Conservation (phyloP, 2,888 invertebrate species). For the Myopa tessellatipennis region DNA sequence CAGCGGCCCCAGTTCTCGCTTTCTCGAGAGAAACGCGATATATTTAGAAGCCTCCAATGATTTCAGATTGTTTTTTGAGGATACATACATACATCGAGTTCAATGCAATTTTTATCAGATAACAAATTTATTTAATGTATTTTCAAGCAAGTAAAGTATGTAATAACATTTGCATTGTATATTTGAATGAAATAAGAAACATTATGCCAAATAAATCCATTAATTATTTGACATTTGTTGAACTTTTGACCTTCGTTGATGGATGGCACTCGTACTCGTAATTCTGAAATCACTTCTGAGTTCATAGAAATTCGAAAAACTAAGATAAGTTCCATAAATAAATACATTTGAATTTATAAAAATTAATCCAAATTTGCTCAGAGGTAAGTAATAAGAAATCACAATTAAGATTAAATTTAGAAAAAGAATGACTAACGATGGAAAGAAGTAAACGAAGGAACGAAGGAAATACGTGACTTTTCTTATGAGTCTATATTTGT, state of each 20-base stretch:
- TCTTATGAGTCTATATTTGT: neutral
- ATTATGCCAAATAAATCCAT: neutral
- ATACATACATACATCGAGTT: conserved; percentile 2
- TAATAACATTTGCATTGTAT: neutral
- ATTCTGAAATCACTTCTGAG: no score
- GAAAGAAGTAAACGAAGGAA: neutral
- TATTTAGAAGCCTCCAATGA: neutral
- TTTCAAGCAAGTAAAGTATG: no score
- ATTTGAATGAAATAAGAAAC: neutral
- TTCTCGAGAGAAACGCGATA: no score
- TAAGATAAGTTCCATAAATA: no score
- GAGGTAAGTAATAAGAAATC: no score
- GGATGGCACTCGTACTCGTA: no score
- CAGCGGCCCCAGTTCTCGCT: no score
- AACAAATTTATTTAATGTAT: neutral
- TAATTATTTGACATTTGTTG: neutral
- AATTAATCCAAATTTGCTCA: no score
- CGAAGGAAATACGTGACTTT: neutral
- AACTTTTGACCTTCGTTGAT: neutral
- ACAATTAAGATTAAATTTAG: no score
- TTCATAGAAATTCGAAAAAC: no score
- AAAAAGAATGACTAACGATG: no score
- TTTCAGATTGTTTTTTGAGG: neutral
- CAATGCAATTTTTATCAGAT: conserved; percentile 10
- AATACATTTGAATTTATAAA: no score